Percentiles rank a stretch among this genome's conserved stretches.
Conservation (phyloP, 2,797 vertebrate genomes). For the Sylvia borin region DNA sequence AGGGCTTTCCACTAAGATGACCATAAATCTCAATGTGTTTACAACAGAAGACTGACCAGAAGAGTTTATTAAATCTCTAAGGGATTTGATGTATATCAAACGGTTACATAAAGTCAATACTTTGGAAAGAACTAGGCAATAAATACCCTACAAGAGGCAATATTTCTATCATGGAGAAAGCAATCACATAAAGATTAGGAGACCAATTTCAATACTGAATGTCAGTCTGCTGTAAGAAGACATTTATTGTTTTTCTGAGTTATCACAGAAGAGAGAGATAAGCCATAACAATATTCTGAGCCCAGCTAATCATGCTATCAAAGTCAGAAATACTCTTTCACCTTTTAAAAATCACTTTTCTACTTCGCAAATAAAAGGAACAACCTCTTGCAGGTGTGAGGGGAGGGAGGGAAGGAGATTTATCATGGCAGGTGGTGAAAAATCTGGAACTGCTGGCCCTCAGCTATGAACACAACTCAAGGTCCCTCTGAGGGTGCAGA, state of each 20-base stretch:
- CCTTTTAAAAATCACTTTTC: constrained; percentile 37
- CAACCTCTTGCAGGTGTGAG: not conserved
- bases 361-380: constrained; percentile 6
- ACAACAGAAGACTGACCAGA: constrained; percentile 81
- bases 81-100: constrained; percentile 84
- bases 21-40: constrained; percentile 82
- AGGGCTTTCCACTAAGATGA: constrained; percentile 71
- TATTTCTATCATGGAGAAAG: constrained; percentile 81
- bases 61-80: constrained; percentile 82
- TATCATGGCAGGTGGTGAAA: fast-evolving
- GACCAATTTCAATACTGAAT: constrained; percentile 77
- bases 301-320: constrained; percentile 38
- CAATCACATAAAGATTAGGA: constrained; percentile 84
- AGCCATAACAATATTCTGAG: constrained; percentile 33
- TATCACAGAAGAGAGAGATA: constrained; percentile 43
- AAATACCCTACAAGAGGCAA: constrained; percentile 78
- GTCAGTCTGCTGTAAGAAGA: constrained; percentile 64
- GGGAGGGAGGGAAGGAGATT: not conserved
- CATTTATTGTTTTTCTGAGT: constrained; percentile 73
- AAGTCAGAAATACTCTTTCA: constrained; percentile 7
- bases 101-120: constrained; percentile 85
- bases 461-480: fast-evolving
- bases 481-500: fast-evolving
- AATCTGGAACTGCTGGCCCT: not conserved
- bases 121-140: constrained; percentile 80